Conservation (phyloP, 1,140 invertebrate genomes). For the Polypedilum pembai region DNA sequence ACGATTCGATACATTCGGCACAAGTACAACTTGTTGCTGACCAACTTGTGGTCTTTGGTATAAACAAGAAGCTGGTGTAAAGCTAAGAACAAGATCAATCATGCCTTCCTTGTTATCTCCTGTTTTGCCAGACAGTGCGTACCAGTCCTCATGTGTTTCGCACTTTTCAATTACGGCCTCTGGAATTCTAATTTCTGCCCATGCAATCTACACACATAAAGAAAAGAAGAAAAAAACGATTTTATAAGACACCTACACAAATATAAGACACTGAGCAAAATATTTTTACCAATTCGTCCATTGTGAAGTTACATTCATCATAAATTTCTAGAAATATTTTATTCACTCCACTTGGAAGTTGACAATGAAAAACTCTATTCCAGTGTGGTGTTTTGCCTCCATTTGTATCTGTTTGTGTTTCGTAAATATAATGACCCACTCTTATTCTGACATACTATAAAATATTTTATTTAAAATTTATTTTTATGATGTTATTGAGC, state of each 20-base stretch:
- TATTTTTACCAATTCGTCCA: conserved; percentile 65
- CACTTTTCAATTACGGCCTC: conserved; percentile 66
- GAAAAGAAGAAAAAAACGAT: too few species aligned
- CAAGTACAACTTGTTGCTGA: conserved; percentile 52
- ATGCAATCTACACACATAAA: conserved; percentile 57
- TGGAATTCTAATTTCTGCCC: conserved; percentile 80
- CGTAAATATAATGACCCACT: conserved; percentile 87
- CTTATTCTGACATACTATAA: conserved; percentile 88
- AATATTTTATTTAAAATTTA: too few species aligned
- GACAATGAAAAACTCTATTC: conserved; percentile 50
- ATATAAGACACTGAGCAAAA: too few species aligned
- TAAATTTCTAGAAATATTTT: conserved; percentile 89
- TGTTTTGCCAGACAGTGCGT: conserved; percentile 80
- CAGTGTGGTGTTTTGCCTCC: conserved; percentile 91
- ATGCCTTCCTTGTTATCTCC: conserved; percentile 88
- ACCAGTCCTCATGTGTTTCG: conserved; percentile 91
- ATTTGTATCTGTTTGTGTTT: conserved; percentile 85
- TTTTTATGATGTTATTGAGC: too few species aligned
- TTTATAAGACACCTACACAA: too few species aligned
- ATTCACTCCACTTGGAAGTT: conserved; percentile 78
- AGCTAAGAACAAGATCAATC: conserved; percentile 68
- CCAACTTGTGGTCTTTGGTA: conserved; percentile 32
- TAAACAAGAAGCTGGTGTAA: conserved; percentile 43
- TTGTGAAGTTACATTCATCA: conserved; percentile 93
- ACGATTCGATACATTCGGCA: conserved; percentile 49